Percentiles rank a stretch among this genome's conserved stretches.
These are phyloP conservation scores for Deroplatys truncata DNA, from an alignment of 2,888 invertebrate species.

Conservation along the genomic window DNA sequence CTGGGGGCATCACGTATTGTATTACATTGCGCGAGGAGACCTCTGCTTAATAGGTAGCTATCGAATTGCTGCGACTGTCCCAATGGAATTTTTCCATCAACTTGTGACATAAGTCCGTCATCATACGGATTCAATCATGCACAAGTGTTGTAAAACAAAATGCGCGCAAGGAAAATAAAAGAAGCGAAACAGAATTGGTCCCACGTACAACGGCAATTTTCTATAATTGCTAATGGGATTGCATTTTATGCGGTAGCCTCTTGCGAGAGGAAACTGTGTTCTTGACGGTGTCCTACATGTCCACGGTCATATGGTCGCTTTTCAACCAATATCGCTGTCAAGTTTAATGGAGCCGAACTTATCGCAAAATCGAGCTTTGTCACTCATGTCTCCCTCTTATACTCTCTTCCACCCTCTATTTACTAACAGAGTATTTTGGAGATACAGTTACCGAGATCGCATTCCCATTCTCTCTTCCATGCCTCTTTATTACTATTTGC, in stretches of 20 bases:
- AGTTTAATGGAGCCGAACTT: no score
- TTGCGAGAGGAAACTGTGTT: background rate
- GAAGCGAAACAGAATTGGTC: background rate
- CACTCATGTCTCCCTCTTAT: no score
- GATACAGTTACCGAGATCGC: no score
- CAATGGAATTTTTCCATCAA: slow-evolving; percentile 16
- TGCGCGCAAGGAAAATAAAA: background rate
- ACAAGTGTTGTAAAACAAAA: background rate
- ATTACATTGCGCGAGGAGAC: background rate
- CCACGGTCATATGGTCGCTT: no score
- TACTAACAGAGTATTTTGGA: no score
- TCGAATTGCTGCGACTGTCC: slow-evolving; percentile 5
- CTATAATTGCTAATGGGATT: background rate
- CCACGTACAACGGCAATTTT: background rate
- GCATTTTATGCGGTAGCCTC: background rate
- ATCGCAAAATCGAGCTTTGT: no score
- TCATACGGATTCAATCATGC: background rate
- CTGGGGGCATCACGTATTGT: slow-evolving; percentile 14
- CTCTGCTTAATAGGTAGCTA: background rate
- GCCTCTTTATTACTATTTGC: no score
- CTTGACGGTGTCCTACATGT: background rate
- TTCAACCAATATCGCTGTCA: no score
- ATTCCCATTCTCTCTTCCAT: no score
- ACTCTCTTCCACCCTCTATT: no score
- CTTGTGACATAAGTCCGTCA: background rate